These are phyloP conservation scores for Dipodomys stephensi DNA, from an alignment of 2,113 vertebrate species.

Conservation along the genomic window DNA sequence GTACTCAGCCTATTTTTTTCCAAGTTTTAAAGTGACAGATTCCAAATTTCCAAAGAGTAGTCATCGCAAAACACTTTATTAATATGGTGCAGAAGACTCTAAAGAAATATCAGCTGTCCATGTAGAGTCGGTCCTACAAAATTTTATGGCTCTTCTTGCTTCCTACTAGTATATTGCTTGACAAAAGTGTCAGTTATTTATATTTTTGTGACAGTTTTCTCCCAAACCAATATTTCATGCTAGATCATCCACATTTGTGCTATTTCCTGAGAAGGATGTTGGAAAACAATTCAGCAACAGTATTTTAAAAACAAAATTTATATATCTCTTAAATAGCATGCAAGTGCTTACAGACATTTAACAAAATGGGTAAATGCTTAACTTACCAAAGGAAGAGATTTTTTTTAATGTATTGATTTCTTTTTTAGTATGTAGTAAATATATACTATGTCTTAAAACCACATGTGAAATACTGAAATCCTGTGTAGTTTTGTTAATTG, in stretches of 20 bases:
- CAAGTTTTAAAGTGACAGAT: slow-evolving; percentile 29
- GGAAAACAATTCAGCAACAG: slow-evolving; percentile 49
- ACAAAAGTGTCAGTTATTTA: slow-evolving; percentile 15
- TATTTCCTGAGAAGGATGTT: slow-evolving; percentile 44
- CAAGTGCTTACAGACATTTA: not conserved
- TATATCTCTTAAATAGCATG: not conserved
- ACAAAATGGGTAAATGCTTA: slow-evolving; percentile 11
- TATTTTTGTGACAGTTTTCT: slow-evolving; percentile 43
- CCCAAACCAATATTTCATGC: slow-evolving; percentile 47
- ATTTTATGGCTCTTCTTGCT: slow-evolving; percentile 19
- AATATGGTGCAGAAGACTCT: not conserved
- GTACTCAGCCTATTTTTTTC: not conserved
- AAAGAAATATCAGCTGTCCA: not conserved
- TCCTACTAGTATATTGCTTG: not conserved
- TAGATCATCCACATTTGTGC: slow-evolving; percentile 3
- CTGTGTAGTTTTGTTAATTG: no score
- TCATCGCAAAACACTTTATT: slow-evolving; percentile 4
- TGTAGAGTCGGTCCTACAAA: slow-evolving; percentile 19
- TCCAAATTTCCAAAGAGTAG: not conserved
- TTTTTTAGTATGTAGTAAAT: not conserved
- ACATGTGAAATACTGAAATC: not conserved
- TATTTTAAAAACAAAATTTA: slow-evolving; percentile 46
- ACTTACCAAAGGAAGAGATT: not conserved
- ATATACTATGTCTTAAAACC: not conserved
- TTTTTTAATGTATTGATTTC: not conserved